phyloP scores from a whole-genome alignment of 2,888 invertebrate species.

The Drosophila diplacantha region DNA sequence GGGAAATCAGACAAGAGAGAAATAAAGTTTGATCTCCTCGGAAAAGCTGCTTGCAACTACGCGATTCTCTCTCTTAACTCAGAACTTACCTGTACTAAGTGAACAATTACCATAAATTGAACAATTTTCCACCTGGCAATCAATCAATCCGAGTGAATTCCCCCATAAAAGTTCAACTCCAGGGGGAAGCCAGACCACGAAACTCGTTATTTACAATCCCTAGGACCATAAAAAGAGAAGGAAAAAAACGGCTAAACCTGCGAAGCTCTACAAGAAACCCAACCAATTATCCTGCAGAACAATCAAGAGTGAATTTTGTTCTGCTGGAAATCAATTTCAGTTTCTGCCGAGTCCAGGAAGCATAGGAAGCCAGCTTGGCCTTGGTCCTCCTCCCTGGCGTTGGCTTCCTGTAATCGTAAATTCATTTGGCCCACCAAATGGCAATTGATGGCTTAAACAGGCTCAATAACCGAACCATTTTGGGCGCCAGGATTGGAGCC shows the following conservation, averaged over 20 bases:
- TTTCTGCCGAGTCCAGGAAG: conserved; percentile 31
- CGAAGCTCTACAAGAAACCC: conserved; percentile 24
- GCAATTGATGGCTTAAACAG: conserved; percentile 59
- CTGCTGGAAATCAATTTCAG: conserved; percentile 33
- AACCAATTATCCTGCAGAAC: conserved; percentile 28
- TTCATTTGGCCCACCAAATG: conserved; percentile 59
- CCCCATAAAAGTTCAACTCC: not conserved
- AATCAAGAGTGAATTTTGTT: conserved; percentile 16
- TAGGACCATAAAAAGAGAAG: not conserved
- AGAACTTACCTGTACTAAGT: not conserved
- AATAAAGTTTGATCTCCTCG: not conserved
- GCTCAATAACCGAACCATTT: conserved; percentile 36
- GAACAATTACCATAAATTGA: conserved; percentile 1
- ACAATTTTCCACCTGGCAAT: conserved; percentile 1
- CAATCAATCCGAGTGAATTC: not conserved
- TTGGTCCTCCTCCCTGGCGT: not conserved
- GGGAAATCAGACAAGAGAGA: not conserved
- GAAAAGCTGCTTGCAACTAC: not conserved
- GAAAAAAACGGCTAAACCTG: not conserved
- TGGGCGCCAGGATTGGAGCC: conserved; percentile 16
- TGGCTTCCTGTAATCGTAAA: conserved; percentile 45
- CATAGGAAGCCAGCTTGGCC: not conserved
- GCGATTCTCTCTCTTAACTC: not conserved
- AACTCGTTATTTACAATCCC: conserved; percentile 11
- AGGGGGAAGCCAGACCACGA: conserved; percentile 8